These are phyloP conservation scores for Mayetiola destructor DNA, from an alignment of 2,888 invertebrate genomes.

Conservation along the genomic window DNA sequence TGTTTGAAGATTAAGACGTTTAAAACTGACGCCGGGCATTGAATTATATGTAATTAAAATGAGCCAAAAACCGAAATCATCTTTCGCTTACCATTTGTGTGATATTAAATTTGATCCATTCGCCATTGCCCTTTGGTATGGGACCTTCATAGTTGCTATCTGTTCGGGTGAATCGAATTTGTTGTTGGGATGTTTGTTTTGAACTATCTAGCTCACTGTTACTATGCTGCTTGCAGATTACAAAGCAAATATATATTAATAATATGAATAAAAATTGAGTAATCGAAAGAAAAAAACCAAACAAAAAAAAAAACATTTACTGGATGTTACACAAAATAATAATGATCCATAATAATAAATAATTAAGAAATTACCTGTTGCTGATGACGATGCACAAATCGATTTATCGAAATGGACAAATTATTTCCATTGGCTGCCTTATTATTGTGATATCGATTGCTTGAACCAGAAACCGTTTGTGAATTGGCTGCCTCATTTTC, in stretches of 20 bases:
- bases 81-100: conserved; percentile 58
- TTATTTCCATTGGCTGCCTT: not conserved
- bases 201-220: not conserved
- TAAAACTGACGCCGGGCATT: too few relatives aligned
- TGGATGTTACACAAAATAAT: not conserved
- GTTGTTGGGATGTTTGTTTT: conserved; percentile 3
- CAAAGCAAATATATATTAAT: not conserved
- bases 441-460: not conserved
- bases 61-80: too few relatives aligned
- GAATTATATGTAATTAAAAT: too few relatives aligned
- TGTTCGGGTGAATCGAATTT: conserved; percentile 25
- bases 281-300: not conserved
- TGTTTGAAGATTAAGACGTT: too few relatives aligned
- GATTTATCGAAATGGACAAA: conserved; percentile 8
- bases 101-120: conserved; percentile 61
- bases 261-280: too few relatives aligned
- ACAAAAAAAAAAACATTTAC: not conserved
- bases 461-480: not conserved
- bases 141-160: conserved; percentile 27
- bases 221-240: not conserved
- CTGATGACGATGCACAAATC: conserved; percentile 11
- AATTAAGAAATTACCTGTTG: conserved; percentile 2
- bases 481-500: conserved; percentile 23
- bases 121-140: conserved; percentile 29
- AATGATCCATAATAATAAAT: not conserved